These are phyloP conservation scores for Dolichopus griseipennis DNA, from an alignment of 2,888 invertebrate species.

Conservation along the genomic window DNA sequence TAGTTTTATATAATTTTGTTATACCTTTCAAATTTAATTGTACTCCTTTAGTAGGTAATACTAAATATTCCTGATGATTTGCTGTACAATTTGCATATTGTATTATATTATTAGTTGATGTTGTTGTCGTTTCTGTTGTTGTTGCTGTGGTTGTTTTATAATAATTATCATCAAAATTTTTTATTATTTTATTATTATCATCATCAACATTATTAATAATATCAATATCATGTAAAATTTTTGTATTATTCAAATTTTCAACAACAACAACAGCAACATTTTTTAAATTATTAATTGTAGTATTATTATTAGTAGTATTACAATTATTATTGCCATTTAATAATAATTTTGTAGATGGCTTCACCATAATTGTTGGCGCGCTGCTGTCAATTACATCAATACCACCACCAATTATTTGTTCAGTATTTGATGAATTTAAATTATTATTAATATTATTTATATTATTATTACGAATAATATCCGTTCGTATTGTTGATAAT, in stretches of 20 bases:
- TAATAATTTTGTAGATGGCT: background rate
- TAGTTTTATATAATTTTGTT: too few species aligned
- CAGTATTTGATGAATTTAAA: background rate
- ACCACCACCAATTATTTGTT: background rate
- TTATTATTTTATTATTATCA: background rate
- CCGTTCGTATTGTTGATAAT: background rate
- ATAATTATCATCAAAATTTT: too few species aligned
- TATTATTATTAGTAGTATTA: background rate
- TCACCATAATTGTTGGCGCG: conserved; percentile 6
- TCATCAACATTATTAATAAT: background rate
- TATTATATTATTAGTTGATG: too few species aligned
- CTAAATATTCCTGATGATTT: too few species aligned
- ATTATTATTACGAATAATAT: background rate
- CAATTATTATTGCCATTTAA: background rate
- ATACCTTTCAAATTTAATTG: too few species aligned
- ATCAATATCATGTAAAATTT: too few species aligned
- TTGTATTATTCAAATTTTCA: too few species aligned
- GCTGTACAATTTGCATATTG: too few species aligned
- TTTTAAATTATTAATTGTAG: background rate
- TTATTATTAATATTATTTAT: background rate
- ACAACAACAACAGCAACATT: background rate
- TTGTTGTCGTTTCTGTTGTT: too few species aligned
- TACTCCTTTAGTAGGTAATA: too few species aligned
- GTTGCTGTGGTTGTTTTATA: too few species aligned
- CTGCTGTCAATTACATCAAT: background rate